Evolutionary conservation across 2,797 vertebrate species (phyloP), one percentile per base, ranked within the genome.

Genomic region (Sardinella longiceps): DNA sequence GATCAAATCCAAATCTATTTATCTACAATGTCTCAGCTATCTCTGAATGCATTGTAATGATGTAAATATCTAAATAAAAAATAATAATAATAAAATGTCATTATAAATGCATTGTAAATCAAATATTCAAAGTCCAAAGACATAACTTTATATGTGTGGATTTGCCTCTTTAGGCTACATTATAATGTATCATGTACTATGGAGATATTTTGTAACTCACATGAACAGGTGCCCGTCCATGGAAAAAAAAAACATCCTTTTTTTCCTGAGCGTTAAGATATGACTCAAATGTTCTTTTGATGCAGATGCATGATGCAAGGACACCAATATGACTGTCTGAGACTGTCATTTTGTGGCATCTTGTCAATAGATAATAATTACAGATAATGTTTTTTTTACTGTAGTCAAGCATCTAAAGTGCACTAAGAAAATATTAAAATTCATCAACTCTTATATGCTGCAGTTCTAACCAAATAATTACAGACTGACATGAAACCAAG

Each of bases 211-310:
- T 43, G 37, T 39, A 77, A 43, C 37, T 39, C 70, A 77, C 20
- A 20, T 77, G 37, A 77, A 18, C 70, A 77, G 70, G 70, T 77
- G 70, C 70, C 43, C 70, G 43, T 5, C 37, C 70, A 10, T 1
- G 33, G 14, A 18, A 70, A 37, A 70, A 37, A 33, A 70, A 70
- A 77, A 10, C 33, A 7, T 77, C 37, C 18, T 20, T 77, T 77
- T 74, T 77, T 43, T 43, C 5, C 28, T 43, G 11, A 77, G 70
- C 18, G 18, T 10, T 43, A 5, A 20, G 70, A 77, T 77, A 77
- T 77, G 37, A 77, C 70, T 77, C 70, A 77, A 15, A 77, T 43
- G 33, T 77, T 77, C 70, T 77, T 74, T 33, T 33, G 30, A 37
- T 63, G 25, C 25, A 70, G 63, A 70, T 70, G 63, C 28, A 66